Conservation (phyloP, 2,113 vertebrate genomes). For the Callithrix jacchus region DNA sequence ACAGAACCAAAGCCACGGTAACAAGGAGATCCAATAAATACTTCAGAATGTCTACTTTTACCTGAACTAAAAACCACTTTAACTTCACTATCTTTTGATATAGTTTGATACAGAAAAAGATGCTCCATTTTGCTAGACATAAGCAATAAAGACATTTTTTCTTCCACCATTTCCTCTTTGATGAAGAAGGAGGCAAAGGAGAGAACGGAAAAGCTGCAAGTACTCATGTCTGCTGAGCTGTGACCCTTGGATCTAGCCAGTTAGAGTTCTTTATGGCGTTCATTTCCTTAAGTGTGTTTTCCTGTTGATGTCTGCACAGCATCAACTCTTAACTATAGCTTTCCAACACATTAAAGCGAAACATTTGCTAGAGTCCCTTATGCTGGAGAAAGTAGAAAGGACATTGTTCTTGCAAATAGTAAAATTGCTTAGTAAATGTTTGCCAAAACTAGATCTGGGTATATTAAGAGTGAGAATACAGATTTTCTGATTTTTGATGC, state of each 20-base stretch:
- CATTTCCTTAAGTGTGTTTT: slow-evolving; percentile 19
- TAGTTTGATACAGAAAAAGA: not conserved
- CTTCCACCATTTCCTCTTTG: not conserved
- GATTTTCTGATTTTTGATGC: not conserved
- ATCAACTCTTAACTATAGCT: not conserved
- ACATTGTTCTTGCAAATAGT: not conserved
- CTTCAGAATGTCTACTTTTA: not conserved
- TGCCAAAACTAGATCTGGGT: not conserved
- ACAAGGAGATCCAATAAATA: not conserved
- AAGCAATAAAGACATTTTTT: not conserved
- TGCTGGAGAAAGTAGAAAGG: not conserved
- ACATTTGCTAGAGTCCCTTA: slow-evolving; percentile 1
- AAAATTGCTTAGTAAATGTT: not conserved
- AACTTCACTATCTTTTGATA: not conserved
- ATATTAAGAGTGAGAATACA: not conserved
- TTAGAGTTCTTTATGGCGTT: not conserved
- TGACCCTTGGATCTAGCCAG: not conserved
- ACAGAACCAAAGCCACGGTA: not conserved
- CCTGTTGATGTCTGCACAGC: not conserved
- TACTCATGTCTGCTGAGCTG: not conserved
- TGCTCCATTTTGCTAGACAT: not conserved
- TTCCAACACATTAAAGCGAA: slow-evolving; percentile 25
- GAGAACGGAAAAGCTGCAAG: not conserved
- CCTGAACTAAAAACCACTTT: not conserved
- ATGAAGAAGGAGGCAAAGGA: not conserved